Evolutionary conservation across 2,797 vertebrate genomes (phyloP).

Genomic region (Lerista edwardsae): DNA sequence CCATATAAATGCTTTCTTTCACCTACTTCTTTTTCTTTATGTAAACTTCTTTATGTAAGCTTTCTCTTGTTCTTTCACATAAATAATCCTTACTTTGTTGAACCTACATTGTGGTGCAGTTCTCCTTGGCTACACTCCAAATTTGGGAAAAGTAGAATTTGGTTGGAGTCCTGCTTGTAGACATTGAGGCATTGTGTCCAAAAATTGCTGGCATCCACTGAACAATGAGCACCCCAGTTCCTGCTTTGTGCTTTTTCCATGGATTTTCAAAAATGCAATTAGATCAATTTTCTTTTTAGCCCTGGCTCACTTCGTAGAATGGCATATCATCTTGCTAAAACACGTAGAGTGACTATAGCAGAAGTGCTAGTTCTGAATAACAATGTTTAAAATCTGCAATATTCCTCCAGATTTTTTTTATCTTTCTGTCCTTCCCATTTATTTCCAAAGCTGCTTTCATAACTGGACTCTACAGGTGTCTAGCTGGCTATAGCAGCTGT

Average conservation of each 20-base stretch:
- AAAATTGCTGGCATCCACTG: neutral
- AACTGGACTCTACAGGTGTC: neutral
- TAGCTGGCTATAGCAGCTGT: neutral
- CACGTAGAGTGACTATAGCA: neutral
- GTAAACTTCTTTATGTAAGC: too few species aligned
- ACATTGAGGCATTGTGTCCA: too few species aligned
- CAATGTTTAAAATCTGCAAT: neutral
- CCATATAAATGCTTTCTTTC: too few species aligned
- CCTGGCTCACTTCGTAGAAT: neutral
- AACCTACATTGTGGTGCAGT: too few species aligned
- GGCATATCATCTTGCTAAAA: neutral
- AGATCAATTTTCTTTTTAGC: neutral
- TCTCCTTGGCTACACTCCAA: too few species aligned
- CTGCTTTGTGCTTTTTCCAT: neutral
- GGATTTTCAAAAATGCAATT: neutral
- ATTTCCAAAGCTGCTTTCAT: neutral
- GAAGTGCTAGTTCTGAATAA: neutral
- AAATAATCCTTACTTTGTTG: too few species aligned
- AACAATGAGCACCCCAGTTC: neutral
- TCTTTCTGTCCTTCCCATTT: neutral
- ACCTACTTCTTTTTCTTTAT: too few species aligned
- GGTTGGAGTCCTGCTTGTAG: too few species aligned
- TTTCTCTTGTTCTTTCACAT: too few species aligned
- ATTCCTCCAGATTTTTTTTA: neutral
- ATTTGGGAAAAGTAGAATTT: too few species aligned